These are phyloP conservation scores for Bilobella aurantiaca DNA, from an alignment of 1,140 invertebrate species.

Conservation along the genomic window DNA sequence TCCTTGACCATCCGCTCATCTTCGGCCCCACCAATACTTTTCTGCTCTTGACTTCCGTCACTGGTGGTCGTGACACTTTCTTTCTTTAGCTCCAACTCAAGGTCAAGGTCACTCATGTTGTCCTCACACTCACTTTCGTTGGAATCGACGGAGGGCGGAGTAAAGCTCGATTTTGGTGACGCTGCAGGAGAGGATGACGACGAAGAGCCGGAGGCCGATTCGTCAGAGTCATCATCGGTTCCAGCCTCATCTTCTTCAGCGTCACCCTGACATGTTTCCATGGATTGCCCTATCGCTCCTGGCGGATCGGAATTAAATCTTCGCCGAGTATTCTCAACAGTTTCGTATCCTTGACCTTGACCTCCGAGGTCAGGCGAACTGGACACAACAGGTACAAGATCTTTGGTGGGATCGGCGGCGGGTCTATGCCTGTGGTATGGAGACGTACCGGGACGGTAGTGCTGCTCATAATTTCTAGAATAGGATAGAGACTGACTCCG, in stretches of 20 bases:
- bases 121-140: neutral
- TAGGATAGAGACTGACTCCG: conserved; percentile 5
- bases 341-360: neutral
- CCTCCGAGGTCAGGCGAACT: neutral
- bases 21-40: neutral
- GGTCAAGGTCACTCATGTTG: neutral
- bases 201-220: conserved; percentile 7
- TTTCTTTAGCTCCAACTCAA: neutral
- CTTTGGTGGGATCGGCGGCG: neutral
- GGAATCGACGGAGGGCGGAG: neutral
- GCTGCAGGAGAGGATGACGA: neutral
- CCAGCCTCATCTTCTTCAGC: conserved; percentile 1
- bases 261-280: neutral
- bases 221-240: conserved; percentile 11
- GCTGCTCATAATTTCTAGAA: conserved; percentile 4
- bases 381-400: neutral
- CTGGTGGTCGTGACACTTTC: neutral
- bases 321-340: no score
- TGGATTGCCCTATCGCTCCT: neutral
- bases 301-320: no score
- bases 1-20: neutral
- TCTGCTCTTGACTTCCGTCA: no score
- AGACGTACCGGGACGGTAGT: neutral
- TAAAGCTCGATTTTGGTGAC: neutral
- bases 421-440: neutral